A percentile compares a stretch with the other conserved stretches of the same genome.
Evolutionary conservation across 1,140 invertebrate genomes (phyloP).

Genomic region (Diorhabda carinulata): DNA sequence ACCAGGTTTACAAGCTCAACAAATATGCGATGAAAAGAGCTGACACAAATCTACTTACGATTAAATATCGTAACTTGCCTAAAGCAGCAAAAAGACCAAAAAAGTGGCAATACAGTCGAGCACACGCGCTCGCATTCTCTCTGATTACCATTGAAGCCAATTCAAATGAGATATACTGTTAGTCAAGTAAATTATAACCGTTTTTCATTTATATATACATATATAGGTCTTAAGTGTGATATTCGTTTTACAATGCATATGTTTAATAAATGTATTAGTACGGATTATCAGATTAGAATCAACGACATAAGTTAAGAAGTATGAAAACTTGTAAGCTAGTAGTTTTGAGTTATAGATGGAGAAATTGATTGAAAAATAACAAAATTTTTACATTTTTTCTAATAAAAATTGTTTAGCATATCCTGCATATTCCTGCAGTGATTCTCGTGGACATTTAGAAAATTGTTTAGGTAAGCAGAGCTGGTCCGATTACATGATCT

Average conservation of each 20-base stretch:
- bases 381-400: too few species aligned
- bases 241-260: constrained; percentile 25
- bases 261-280: constrained; percentile 6
- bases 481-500: too few species aligned
- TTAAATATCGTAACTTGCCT: not conserved
- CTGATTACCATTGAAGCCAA: constrained; percentile 5
- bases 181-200: constrained; percentile 19
- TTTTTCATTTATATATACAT: constrained; percentile 15
- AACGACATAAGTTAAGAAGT: too few species aligned
- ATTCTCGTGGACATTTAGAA: too few species aligned
- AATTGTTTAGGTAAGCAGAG: too few species aligned
- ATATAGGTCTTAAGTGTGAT: constrained; percentile 25
- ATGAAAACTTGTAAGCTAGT: too few species aligned
- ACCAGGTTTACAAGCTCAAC: too few species aligned
- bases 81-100: not conserved
- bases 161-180: constrained; percentile 20
- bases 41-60: constrained; percentile 17
- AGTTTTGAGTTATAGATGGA: too few species aligned
- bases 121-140: not conserved
- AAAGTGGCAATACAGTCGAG: not conserved
- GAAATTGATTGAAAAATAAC: too few species aligned
- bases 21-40: constrained; percentile 6
- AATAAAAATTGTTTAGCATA: too few species aligned
- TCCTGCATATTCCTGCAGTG: too few species aligned
- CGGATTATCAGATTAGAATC: not conserved